Evolutionary conservation across 1,140 invertebrate genomes (phyloP), one percentile per base, ranked within the genome.

Genomic region (Platyscapa corneri): DNA sequence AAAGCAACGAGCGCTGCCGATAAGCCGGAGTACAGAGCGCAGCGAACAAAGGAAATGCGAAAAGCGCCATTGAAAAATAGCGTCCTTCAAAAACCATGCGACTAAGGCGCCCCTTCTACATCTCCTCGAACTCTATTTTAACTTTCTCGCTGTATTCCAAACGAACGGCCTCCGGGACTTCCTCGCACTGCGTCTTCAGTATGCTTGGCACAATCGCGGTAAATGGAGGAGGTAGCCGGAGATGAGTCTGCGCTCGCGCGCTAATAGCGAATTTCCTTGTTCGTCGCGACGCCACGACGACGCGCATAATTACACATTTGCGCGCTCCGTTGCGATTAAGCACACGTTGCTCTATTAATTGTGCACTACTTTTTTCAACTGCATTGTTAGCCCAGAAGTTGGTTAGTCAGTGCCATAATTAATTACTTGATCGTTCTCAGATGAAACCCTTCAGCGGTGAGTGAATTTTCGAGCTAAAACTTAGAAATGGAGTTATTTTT

Each of bases 61-160:
- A 60, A 70, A 32, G 6, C 64, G 64, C n/a, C 64, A 32, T 65
- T 32, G 64, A 65, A 65, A 65, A 65, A 65, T 65, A 6, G 30
- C 30, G 64, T 65, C 64, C 64, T 65, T 65, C 64, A 12, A 32
- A 60, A 60, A 23, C 20, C 3, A 32, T 32, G 6, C 64, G 30
- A 65, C 6, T 5, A 12, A 23, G 5, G 42, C 27, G 12, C 56
- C 82, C 72, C 82, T 34, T 83, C 82, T 72, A 34, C 56, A 77
- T 82, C 34, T 8, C 32, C 70, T 32, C 53, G 39, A 12, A 8
- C n/a, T 77, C 82, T 84, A 84, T 84, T 84, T 84, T 84, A 65
- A 64, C 65, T 60, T 76, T 83, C 72, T 14, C 49, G 53, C 0
- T 18, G 60, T 60, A 60, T 30, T 72, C 7, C 65, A 10, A 10